These are phyloP conservation scores for Hydrocynus forskahlii DNA, from an alignment of 2,797 vertebrate species.

Conservation along the genomic window DNA sequence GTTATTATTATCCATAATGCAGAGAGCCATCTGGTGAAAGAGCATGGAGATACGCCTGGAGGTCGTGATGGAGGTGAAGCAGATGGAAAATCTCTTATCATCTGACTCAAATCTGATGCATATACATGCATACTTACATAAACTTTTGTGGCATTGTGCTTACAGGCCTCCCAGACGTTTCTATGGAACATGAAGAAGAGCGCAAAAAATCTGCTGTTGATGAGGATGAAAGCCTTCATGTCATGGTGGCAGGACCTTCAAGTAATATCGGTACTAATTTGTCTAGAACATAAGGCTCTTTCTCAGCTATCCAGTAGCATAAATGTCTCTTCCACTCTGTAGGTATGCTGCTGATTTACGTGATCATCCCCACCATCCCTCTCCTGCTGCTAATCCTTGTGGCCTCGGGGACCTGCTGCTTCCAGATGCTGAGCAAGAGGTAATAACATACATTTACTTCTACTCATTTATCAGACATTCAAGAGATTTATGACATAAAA, in stretches of 20 bases:
- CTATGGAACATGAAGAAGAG: conserved; percentile 71
- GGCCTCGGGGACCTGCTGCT: conserved; percentile 93
- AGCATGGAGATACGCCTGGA: conserved; percentile 68
- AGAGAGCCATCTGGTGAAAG: conserved; percentile 76
- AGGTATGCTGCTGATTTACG: conserved; percentile 94
- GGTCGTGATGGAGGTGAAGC: conserved; percentile 66
- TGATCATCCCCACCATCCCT: conserved; percentile 93
- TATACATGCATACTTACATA: conserved; percentile 7
- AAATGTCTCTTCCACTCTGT: conserved; percentile 29
- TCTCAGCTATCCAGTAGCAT: background rate
- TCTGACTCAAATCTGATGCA: background rate
- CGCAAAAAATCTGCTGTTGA: conserved; percentile 75
- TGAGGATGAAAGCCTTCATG: conserved; percentile 77
- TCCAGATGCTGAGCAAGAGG: conserved; percentile 91
- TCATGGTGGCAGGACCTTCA: conserved; percentile 83
- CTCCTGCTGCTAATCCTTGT: conserved; percentile 93
- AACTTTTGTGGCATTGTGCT: background rate
- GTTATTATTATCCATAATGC: conserved; percentile 24
- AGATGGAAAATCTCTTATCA: background rate
- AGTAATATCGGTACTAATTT: conserved; percentile 60
- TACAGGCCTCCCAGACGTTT: conserved; percentile 69
- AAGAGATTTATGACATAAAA: background rate
- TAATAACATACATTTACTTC: conserved; percentile 59
- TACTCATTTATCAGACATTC: background rate
- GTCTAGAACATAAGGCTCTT: background rate